These are phyloP conservation scores for Macroglossus sobrinus DNA, from an alignment of 2,113 vertebrate genomes.

Conservation along the genomic window DNA sequence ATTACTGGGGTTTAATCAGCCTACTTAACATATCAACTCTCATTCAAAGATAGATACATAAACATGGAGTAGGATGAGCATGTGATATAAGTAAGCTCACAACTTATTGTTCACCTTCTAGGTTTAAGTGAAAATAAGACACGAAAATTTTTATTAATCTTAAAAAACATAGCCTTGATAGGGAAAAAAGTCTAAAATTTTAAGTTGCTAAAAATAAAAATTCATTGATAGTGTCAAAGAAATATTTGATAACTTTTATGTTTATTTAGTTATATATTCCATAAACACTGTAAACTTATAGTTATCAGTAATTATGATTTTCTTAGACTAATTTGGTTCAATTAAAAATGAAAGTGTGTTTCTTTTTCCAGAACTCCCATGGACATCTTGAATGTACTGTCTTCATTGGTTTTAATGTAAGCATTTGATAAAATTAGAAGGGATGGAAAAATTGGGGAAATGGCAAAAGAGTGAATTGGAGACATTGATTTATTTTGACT, in stretches of 20 bases:
- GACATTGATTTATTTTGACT: neutral
- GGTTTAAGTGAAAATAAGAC: neutral
- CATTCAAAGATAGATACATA: neutral
- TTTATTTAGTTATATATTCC: neutral
- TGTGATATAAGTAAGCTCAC: neutral
- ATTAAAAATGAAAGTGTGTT: neutral
- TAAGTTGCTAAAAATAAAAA: conserved; percentile 4
- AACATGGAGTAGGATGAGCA: neutral
- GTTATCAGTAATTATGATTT: neutral
- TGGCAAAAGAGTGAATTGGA: neutral
- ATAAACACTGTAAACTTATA: neutral
- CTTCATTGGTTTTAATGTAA: conserved; percentile 21
- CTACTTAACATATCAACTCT: neutral
- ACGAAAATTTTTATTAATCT: neutral
- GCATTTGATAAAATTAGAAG: neutral
- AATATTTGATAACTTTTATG: neutral
- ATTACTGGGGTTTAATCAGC: neutral
- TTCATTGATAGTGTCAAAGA: neutral
- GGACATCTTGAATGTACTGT: neutral
- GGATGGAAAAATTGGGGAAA: neutral
- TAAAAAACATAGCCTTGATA: neutral
- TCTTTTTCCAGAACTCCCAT: neutral
- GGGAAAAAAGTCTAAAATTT: neutral
- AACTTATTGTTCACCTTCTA: neutral
- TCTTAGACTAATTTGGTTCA: neutral